Evolutionary conservation across 2,113 vertebrate genomes (phyloP).

Genomic region (Tragelaphus strepsiceros): DNA sequence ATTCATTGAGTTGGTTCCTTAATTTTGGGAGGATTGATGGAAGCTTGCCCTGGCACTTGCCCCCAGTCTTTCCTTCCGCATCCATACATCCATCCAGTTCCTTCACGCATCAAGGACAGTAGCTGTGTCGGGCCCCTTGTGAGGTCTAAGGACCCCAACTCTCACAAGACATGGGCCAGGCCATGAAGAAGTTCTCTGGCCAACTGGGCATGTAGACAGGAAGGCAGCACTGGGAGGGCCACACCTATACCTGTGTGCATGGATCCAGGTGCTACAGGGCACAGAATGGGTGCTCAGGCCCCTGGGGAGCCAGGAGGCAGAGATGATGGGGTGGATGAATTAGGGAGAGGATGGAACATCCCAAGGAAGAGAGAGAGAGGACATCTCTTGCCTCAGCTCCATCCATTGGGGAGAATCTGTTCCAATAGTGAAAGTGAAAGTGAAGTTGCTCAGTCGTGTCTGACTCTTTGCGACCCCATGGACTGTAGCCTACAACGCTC

Average conservation of each 20-base stretch:
- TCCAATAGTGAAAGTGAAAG: too few species aligned
- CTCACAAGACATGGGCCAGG: background rate
- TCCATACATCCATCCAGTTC: too few species aligned
- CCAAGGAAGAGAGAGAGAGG: background rate
- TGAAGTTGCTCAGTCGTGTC: too few species aligned
- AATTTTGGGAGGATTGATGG: background rate
- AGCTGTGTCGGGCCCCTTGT: accelerated
- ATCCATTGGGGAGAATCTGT: accelerated
- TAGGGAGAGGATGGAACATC: background rate
- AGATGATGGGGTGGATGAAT: background rate
- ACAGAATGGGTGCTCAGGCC: accelerated
- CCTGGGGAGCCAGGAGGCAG: background rate
- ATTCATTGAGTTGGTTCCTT: background rate
- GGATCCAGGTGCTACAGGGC: accelerated
- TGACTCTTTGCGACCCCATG: too few species aligned
- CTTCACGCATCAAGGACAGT: accelerated
- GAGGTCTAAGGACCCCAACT: background rate
- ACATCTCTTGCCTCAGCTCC: background rate
- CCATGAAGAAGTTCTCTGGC: background rate
- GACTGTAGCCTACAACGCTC: too few species aligned
- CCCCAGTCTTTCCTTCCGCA: background rate
- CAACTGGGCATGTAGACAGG: accelerated
- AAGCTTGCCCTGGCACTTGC: background rate
- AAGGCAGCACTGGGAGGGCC: background rate
- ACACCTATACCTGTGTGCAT: accelerated